Evolutionary conservation across 2,113 vertebrate species (phyloP).

Genomic region (Gymnogyps californianus): DNA sequence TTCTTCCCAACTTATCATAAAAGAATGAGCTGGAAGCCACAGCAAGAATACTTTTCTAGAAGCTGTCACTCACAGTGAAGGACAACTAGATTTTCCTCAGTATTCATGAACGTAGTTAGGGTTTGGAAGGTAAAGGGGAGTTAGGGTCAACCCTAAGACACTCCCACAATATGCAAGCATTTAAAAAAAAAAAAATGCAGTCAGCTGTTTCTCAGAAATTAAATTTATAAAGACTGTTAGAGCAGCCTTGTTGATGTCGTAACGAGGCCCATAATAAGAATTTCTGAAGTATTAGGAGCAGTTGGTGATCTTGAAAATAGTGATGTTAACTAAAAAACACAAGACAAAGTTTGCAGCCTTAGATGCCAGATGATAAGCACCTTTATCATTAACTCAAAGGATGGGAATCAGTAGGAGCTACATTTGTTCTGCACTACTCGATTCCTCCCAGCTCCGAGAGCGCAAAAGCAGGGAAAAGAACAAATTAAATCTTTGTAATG

Average conservation of each 20-base stretch:
- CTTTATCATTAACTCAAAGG: not conserved
- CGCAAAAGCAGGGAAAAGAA: not conserved
- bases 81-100: not conserved
- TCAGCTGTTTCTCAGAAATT: not conserved
- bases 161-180: not conserved
- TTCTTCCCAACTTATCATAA: not conserved
- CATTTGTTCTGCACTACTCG: not conserved
- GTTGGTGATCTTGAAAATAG: not conserved
- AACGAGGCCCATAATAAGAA: not conserved
- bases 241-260: not conserved
- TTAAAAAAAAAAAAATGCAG: not conserved
- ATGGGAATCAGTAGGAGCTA: not conserved
- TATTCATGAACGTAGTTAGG: not conserved
- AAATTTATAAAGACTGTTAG: not conserved
- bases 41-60: not conserved
- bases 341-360: not conserved
- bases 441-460: not conserved
- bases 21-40: not conserved
- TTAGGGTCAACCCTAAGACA: not conserved
- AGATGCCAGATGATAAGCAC: not conserved
- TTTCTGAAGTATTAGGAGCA: not conserved
- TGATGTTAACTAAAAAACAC: not conserved
- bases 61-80: not conserved
- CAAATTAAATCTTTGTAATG: not conserved
- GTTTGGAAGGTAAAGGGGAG: not conserved